Evolutionary conservation across 2,888 invertebrate genomes (phyloP).

Genomic region (Ditylenchus weischeri): DNA sequence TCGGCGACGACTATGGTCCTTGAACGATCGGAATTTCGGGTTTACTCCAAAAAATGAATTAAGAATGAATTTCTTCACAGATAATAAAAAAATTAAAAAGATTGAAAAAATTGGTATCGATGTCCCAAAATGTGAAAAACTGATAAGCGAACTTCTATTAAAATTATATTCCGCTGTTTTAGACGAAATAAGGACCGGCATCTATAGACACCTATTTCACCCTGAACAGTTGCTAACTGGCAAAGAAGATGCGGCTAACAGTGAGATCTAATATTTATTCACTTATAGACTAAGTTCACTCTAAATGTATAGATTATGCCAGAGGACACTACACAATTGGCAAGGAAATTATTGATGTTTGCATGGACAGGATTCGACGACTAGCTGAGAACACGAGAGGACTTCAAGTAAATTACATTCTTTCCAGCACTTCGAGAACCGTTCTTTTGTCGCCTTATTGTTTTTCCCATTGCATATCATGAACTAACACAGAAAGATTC

Average conservation of each 20-base stretch:
- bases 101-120: no score
- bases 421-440: no score
- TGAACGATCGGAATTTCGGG: no score
- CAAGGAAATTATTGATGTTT: constrained; percentile 70
- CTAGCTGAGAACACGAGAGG: constrained; percentile 48
- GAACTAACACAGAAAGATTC: no score
- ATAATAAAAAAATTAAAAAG: no score
- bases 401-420: constrained; percentile 39
- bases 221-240: constrained; percentile 29
- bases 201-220: constrained; percentile 31
- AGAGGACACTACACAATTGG: constrained; percentile 62
- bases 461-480: not conserved
- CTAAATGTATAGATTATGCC: constrained; percentile 33
- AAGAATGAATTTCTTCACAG: no score
- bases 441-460: no score
- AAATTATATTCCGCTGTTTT: not conserved
- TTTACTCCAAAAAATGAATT: no score
- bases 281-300: constrained; percentile 49
- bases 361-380: constrained; percentile 64
- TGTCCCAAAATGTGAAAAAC: no score
- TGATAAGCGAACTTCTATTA: no score
- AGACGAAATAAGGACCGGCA: constrained; percentile 35
- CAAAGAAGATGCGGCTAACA: constrained; percentile 33
- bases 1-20: no score
- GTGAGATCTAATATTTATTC: constrained; percentile 1